Evolutionary conservation across 92 coral and sea anemone species (phyloP), one percentile per base, ranked within the genome.

Genomic region (Muricea muricata): DNA sequence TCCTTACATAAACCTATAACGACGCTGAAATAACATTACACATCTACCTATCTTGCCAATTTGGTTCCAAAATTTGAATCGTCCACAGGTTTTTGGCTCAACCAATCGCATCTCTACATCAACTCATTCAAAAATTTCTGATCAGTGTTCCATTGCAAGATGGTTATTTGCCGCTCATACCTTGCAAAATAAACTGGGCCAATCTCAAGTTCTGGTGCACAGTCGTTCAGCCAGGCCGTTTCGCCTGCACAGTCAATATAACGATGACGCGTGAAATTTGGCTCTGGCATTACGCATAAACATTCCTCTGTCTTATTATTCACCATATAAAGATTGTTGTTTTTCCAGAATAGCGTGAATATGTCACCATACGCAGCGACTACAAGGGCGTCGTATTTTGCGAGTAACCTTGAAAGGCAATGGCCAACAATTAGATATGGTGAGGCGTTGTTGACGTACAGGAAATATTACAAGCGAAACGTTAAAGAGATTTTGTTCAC

Each of bases 321-420:
- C 71, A 92, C 66, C 39, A 95, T 75, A 67, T 93, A 82, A 21
- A 95, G 76, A 25, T 79, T 88, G 83, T 85, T 92, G 69, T 75
- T 58, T 57, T 96, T 97, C 90, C 94, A 69, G 2, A 90, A 84
- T 23, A 96, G 84, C 18, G 91, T 92, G 65, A 93, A 92, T 81
- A 96, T 77, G 26, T 91, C 88, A 29, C 99, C 99, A 73, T 78
- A 77, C 1, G 97, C n/a, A n/a, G n/a, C 94, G 3, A 96, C 98
- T 40, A 96, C 93, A 66, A 88, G 87, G 57, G 92, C 85, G 0
- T 93, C 93, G 0, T 92, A 87, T 26, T 90, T 74, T 0, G 78
- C 66, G 75, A 96, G 90, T 23, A 88, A 84, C 82, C 99, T 96
- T 73, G 2, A 50, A 85, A 52, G 7, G 20, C 7, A 52, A 52